Evolutionary conservation across 1,140 invertebrate genomes (phyloP), one percentile per base, ranked within the genome.

Genomic region (Bacillus rossius): DNA sequence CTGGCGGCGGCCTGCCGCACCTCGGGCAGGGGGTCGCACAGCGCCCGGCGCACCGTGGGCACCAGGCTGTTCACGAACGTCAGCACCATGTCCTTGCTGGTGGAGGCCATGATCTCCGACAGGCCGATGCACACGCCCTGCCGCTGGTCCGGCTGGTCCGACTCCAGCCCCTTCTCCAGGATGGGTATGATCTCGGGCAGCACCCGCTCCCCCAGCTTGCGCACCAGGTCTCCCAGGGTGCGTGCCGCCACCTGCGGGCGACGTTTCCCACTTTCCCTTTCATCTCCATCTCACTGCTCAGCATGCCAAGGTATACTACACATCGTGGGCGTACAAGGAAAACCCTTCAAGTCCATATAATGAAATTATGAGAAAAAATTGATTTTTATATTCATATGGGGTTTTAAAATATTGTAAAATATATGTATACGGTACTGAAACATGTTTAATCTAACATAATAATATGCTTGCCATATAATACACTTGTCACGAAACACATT

Each of bases 101-200:
- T 98, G 40, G 95, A 96, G 2, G 87, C 86, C 86, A 99, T 97
- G 64, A 99, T 99, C 81, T 99, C 98, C 1, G 92, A 94, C 1
- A 99, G 79, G 4, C 96, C 96, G 71, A 99, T 98, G 73, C 96
- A 98, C 10, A 99, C 97, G 65, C 96, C 97, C 76, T 99, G 94
- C 25, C 96, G 79, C 73, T 98, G 94, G 76, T 98, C 96, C 8
- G 92, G 73, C 47, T 90, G 83, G 47, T 94, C 87, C 1, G 94
- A 97, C 65, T 95, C 87, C 41, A 99, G 77, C 1, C 96, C 95
- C 59, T 85, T 82, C 75, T 99, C 95, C 42, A 99, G 76, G 69
- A 99, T 98, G 0, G 96, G 97, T 69, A 99, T 96, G 45, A 99
- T 98, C 77, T 98, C 96, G 0, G 95, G 96, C 57, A 99, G 70